phyloP scores from a whole-genome alignment of 2,797 vertebrate species.

The Paguma larvata region DNA sequence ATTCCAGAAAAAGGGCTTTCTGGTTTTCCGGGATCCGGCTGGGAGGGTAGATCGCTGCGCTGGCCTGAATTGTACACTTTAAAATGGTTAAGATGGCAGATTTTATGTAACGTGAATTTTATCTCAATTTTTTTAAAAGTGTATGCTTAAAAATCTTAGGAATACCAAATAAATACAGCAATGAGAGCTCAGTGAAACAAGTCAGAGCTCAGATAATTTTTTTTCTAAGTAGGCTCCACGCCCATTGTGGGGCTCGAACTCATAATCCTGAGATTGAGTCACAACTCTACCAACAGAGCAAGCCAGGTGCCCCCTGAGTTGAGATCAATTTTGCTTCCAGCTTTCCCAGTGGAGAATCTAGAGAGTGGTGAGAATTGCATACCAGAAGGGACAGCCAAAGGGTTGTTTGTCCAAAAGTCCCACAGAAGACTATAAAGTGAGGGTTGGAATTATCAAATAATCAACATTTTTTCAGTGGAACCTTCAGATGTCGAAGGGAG shows the following conservation, averaged over 20 bases:
- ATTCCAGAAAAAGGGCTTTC: too few relatives aligned
- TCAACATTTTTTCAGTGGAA: not conserved
- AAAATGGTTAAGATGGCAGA: constrained; percentile 10
- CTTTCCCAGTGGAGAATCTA: not conserved
- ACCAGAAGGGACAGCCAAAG: too few relatives aligned
- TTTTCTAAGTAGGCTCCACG: not conserved
- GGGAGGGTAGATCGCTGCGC: too few relatives aligned
- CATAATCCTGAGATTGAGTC: not conserved
- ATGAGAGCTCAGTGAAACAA: not conserved
- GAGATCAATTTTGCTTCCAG: constrained; percentile 14
- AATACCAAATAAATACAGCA: constrained; percentile 30
- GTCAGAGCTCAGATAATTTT: constrained; percentile 39
- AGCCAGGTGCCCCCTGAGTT: not conserved
- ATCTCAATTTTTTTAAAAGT: not conserved
- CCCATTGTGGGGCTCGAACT: not conserved
- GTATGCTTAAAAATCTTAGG: not conserved
- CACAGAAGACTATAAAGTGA: constrained; percentile 9
- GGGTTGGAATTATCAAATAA: not conserved
- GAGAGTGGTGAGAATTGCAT: not conserved
- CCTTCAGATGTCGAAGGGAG: constrained; percentile 38
- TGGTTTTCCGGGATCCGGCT: too few relatives aligned
- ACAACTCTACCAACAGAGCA: not conserved
- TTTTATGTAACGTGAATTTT: constrained; percentile 10
- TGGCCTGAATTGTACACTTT: constrained; percentile 15
- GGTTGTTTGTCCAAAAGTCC: not conserved